Percentiles rank a stretch among this genome's conserved stretches.
phyloP scores from a whole-genome alignment of 1,140 invertebrate genomes.

The Drosophila serrata region DNA sequence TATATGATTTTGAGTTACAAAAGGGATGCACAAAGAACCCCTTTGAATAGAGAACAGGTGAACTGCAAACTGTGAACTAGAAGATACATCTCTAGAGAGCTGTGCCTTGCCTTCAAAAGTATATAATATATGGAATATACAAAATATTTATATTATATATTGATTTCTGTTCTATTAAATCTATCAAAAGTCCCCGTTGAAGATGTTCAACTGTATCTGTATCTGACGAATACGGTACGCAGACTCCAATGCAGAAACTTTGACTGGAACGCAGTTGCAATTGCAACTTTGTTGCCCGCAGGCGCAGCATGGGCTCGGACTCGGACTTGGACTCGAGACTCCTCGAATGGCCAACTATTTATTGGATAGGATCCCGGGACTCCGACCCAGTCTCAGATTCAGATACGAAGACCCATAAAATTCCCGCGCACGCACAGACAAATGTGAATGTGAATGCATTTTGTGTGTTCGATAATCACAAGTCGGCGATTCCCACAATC shows the following conservation, averaged over 20 bases:
- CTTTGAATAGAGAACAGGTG: too few relatives aligned
- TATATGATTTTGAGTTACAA: background rate
- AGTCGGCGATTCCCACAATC: constrained; percentile 70
- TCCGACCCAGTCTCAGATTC: constrained; percentile 36
- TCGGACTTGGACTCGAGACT: constrained; percentile 3
- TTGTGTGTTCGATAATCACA: constrained; percentile 70
- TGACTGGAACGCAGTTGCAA: constrained; percentile 24
- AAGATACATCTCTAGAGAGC: background rate
- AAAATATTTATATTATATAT: background rate
- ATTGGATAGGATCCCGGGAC: constrained; percentile 44
- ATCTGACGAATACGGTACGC: constrained; percentile 39
- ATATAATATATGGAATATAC: too few relatives aligned
- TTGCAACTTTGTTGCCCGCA: constrained; percentile 62
- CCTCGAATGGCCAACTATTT: constrained; percentile 55
- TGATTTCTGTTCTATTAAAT: background rate
- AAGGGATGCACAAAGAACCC: too few relatives aligned
- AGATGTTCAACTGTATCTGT: constrained; percentile 17
- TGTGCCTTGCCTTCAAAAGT: background rate
- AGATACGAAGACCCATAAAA: constrained; percentile 66
- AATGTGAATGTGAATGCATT: constrained; percentile 69
- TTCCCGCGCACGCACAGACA: constrained; percentile 49
- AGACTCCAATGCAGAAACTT: constrained; percentile 9
- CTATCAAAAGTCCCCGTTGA: background rate
- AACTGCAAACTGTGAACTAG: background rate
- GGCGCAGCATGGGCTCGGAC: constrained; percentile 20